Evolutionary conservation across 2,797 vertebrate species (phyloP), one percentile per base, ranked within the genome.

Genomic region (Leucoraja ocellata): DNA sequence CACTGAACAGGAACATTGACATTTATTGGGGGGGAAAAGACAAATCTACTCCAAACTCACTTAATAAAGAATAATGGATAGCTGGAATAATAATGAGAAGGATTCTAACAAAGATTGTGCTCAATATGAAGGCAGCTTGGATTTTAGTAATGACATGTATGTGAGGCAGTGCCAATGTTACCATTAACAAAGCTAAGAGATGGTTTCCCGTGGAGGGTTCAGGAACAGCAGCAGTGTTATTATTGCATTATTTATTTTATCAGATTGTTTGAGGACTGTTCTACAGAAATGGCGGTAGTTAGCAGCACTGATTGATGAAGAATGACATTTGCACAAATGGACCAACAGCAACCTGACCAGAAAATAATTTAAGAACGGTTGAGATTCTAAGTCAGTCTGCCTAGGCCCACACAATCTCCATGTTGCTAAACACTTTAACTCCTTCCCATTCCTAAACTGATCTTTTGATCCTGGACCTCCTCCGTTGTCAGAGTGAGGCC

Each of bases 61-160:
- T n/a, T 61, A 84, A 81, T 76, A n/a, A 28, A 76, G 74, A 61
- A 84, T 84, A 84, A 84, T 84, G 54, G 81, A 84, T 84, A 28
- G 54, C 54, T 84, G 25, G 58, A n/a, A 13, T 76, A 28, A 9
- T 78, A 28, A 78, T 78, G n/a, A 78, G 80, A 25, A 83, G 46
- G 61, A 88, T 63, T n/a, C 54, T 63, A 28, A 61, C 10, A 63
- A 84, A 83, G 54, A 4, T 11, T 61, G 7, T n/a, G 58, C 58
- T 63, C 14, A 86, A 4, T n/a, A 65, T 36, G 36, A 65, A 88
- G 6, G 58, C 61, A 65, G 61, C n/a, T n/a, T 21, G 0, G n/a
- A 65, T 63, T 65, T 88, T 7, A 65, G 61, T 65, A n/a, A 13
- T 65, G 1, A 65, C 61, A 63, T 32, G 28, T 32, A 32, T n/a